Conservation (phyloP, 2,888 invertebrate species). For the Fragum sueziense region DNA sequence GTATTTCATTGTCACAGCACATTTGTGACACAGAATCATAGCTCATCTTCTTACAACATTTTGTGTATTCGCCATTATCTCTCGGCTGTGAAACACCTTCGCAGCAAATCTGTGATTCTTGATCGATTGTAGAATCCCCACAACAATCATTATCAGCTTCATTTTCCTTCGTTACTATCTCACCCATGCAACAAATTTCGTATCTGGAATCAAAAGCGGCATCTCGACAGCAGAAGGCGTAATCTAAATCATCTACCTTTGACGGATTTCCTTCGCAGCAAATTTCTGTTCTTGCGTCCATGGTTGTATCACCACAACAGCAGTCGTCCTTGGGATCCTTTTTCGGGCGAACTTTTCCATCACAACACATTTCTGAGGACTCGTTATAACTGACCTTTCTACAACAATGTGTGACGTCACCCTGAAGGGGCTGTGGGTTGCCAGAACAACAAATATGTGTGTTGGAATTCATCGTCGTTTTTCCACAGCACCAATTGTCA, state of each 20-base stretch:
- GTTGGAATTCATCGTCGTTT: slow-evolving; percentile 48
- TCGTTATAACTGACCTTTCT: slow-evolving; percentile 38
- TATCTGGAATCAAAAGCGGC: slow-evolving; percentile 39
- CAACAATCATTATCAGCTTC: slow-evolving; percentile 48
- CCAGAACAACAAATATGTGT: slow-evolving; percentile 50
- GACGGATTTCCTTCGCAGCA: slow-evolving; percentile 50
- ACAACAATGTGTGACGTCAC: slow-evolving; percentile 43
- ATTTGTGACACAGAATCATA: slow-evolving; percentile 37
- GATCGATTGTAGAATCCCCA: slow-evolving; percentile 45
- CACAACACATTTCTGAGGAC: slow-evolving; percentile 42
- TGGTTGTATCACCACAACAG: slow-evolving; percentile 51
- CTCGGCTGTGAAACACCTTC: slow-evolving; percentile 41
- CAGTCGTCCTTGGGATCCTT: slow-evolving; percentile 43
- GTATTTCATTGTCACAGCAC: slow-evolving; percentile 40
- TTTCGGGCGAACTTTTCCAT: slow-evolving; percentile 43
- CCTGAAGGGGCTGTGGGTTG: slow-evolving; percentile 31
- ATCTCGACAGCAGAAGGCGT: slow-evolving; percentile 41
- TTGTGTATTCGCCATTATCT: slow-evolving; percentile 37
- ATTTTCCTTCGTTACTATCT: slow-evolving; percentile 33
- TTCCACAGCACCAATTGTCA: slow-evolving; percentile 58
- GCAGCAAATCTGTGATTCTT: slow-evolving; percentile 46
- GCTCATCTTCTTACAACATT: slow-evolving; percentile 36
- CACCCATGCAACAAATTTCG: slow-evolving; percentile 41
- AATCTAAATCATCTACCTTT: slow-evolving; percentile 34
- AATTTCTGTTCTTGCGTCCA: slow-evolving; percentile 42